phyloP scores from a whole-genome alignment of 2,888 invertebrate species.

The Aleiodes testaceus region DNA sequence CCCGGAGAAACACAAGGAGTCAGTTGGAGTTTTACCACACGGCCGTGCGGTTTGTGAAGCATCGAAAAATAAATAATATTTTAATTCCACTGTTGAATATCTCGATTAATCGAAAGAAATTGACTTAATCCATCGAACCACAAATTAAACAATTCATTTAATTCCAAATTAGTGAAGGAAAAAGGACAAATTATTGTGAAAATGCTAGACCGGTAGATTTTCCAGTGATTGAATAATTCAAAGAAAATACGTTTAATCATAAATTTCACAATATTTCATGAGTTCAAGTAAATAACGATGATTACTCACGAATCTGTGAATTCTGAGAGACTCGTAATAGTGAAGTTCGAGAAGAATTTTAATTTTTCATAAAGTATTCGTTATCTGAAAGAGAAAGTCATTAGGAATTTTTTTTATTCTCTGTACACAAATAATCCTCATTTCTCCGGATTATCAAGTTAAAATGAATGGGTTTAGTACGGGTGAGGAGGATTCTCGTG shows the following conservation, averaged over 20 bases:
- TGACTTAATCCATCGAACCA: neutral
- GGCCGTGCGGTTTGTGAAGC: neutral
- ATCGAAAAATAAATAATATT: neutral
- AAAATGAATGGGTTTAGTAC: slow-evolving; percentile 92
- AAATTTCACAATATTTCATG: no score
- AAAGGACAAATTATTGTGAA: neutral
- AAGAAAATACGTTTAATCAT: no score
- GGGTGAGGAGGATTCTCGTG: slow-evolving; percentile 92
- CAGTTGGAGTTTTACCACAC: slow-evolving; percentile 14
- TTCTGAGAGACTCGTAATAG: neutral
- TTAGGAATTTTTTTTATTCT: neutral
- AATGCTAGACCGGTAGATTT: slow-evolving; percentile 12
- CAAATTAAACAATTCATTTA: neutral
- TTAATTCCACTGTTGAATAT: neutral
- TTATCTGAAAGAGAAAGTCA: neutral
- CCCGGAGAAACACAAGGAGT: neutral
- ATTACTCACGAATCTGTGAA: neutral
- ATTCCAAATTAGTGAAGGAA: neutral
- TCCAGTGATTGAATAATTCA: neutral
- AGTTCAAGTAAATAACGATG: slow-evolving; percentile 15
- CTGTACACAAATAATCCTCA: neutral
- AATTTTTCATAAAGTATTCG: neutral
- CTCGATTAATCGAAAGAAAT: neutral
- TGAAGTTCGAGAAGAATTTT: neutral
- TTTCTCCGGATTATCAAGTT: slow-evolving; percentile 2